phyloP scores from a whole-genome alignment of 2,113 vertebrate species.

The Aegithalos caudatus region DNA sequence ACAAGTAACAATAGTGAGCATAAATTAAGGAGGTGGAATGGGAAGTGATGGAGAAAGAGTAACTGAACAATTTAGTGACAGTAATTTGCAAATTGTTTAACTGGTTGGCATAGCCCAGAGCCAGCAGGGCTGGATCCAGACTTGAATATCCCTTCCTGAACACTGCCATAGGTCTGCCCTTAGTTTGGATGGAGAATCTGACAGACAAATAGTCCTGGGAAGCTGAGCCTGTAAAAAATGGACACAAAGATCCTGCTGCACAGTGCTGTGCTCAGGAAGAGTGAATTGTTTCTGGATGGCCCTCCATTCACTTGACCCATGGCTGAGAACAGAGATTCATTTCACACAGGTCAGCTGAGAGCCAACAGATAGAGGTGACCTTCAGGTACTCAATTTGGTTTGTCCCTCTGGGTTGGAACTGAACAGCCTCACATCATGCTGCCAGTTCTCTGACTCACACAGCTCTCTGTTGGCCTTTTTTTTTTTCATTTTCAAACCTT shows the following conservation, averaged over 20 bases:
- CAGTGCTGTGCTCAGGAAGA: neutral
- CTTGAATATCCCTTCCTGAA: neutral
- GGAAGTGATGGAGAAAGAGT: neutral
- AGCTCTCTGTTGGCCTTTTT: neutral
- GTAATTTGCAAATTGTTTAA: slow-evolving; percentile 26
- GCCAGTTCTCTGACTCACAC: slow-evolving; percentile 57
- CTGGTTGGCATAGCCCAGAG: neutral
- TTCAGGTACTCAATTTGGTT: slow-evolving; percentile 9
- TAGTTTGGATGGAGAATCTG: neutral
- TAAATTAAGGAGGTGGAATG: slow-evolving; percentile 15
- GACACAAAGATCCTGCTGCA: neutral
- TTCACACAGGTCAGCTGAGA: neutral
- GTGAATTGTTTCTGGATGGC: neutral
- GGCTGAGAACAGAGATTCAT: neutral
- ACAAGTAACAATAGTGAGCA: neutral
- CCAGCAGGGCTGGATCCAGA: neutral
- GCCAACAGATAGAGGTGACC: slow-evolving; percentile 25
- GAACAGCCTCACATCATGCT: neutral
- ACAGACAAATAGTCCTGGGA: neutral
- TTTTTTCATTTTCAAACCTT: neutral
- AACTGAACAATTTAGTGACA: neutral
- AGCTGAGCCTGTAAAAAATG: neutral
- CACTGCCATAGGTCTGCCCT: neutral
- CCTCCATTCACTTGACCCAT: neutral
- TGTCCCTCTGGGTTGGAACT: slow-evolving; percentile 13